Evolutionary conservation across 2,113 vertebrate genomes (phyloP).

Genomic region (Carlito syrichta): DNA sequence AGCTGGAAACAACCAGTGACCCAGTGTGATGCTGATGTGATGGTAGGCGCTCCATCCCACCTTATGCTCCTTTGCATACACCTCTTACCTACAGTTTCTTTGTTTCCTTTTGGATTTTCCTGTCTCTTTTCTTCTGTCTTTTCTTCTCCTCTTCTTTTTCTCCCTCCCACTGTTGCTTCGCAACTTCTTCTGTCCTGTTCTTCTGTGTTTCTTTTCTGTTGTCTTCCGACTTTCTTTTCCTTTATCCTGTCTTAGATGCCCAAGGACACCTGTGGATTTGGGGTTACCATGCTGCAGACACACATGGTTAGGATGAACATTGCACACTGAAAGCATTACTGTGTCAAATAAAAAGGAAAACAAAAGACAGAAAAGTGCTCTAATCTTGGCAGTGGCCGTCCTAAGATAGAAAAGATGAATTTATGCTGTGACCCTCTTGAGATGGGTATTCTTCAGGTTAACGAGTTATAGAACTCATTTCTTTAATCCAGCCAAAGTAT

Average conservation of each 20-base stretch:
- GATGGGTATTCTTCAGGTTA: not conserved
- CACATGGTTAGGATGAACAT: not conserved
- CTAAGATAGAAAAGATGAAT: not conserved
- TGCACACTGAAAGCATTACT: not conserved
- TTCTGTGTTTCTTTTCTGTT: not conserved
- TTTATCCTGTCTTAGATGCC: not conserved
- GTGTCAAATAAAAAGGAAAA: not conserved
- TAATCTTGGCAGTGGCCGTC: not conserved
- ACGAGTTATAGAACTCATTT: not conserved
- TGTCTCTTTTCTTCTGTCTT: not conserved
- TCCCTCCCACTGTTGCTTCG: not conserved
- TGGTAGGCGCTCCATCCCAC: fast-evolving
- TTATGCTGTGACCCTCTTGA: not conserved
- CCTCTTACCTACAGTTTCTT: too few species aligned
- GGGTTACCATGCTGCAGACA: too few species aligned
- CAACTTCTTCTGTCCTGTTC: not conserved
- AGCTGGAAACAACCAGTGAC: too few species aligned
- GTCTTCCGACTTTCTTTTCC: not conserved
- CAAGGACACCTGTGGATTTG: fast-evolving
- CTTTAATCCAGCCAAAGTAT: not conserved
- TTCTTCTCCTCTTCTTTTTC: not conserved
- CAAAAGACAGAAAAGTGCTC: not conserved
- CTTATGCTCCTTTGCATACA: not conserved
- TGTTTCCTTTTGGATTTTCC: not conserved
- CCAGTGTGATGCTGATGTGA: fast-evolving